Conservation (phyloP, 2,888 invertebrate genomes). For the Drosophila birchii region DNA sequence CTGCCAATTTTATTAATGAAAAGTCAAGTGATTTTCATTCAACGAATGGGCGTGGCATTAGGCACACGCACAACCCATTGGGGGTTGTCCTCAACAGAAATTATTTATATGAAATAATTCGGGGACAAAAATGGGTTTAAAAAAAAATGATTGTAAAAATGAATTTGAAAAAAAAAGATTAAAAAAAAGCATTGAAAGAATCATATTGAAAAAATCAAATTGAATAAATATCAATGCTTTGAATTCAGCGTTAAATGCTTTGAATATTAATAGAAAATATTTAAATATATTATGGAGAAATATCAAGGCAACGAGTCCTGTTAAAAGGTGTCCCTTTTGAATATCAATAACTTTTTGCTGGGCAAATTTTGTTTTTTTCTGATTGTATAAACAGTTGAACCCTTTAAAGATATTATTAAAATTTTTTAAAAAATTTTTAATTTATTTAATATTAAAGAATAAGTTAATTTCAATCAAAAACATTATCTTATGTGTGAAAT, state of each 20-base stretch:
- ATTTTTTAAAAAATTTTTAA: background rate
- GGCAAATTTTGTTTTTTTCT: background rate
- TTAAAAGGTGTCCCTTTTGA: background rate
- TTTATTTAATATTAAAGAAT: background rate
- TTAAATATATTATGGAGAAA: background rate
- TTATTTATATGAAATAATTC: slow-evolving; percentile 44
- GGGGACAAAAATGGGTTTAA: background rate
- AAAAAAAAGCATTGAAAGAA: background rate
- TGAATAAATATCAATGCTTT: background rate
- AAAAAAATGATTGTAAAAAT: slow-evolving; percentile 1
- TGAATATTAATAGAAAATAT: slow-evolving; percentile 46
- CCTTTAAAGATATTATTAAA: background rate
- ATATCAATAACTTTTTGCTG: background rate
- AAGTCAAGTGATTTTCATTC: slow-evolving; percentile 73
- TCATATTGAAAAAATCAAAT: background rate
- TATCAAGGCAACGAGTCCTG: background rate
- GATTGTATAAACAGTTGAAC: too few relatives aligned
- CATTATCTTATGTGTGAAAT: too few relatives aligned
- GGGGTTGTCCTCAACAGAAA: slow-evolving; percentile 54
- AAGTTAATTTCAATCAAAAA: background rate
- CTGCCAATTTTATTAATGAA: slow-evolving; percentile 75
- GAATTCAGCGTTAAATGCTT: slow-evolving; percentile 15
- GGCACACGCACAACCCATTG: slow-evolving; percentile 55
- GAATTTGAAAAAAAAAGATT: background rate
- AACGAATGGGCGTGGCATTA: slow-evolving; percentile 63